Evolutionary conservation across 1,140 invertebrate genomes (phyloP), one percentile per base, ranked within the genome.

Genomic region (Trachymyrmex septentrionalis): DNA sequence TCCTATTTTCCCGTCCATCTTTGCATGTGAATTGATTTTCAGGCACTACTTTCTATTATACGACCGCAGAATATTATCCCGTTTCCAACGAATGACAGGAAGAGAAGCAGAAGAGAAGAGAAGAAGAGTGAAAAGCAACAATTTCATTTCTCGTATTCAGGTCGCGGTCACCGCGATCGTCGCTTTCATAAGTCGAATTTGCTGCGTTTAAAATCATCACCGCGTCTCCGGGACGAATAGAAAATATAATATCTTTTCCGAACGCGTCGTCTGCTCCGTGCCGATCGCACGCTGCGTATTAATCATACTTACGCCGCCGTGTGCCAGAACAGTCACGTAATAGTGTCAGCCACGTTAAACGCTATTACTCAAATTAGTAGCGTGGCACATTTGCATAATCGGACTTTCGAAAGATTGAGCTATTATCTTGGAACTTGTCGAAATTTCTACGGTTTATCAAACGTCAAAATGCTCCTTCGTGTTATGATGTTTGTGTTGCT

Each of bases 41-140:
- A 34, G 48, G 38, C 55, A 63, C 80, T 75, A 63, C 80, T 75
- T 84, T 84, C 80, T 84, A 84, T 84, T 61, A 75, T 24, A 6
- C 80, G 67, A 21, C 53, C 55, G 53, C 69, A 12, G 69, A 75
- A 84, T 75, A 84, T 84, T 61, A 84, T 82, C 67, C 48, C 34
- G 71, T 87, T 50, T 84, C 57, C 27, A 71, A 78, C 21, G 69
- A 69, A 57, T 19, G 30, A 55, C 30, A 71, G 72, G 14, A 21
- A 44, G 44, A 85, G 69, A 53, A 59, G 48, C 63, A 7, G 34
- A 34, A 55, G 73, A 76, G 34, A 76, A 80, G 69, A 69, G 76
- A 81, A 71, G 57, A 34, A 69, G 78, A 84, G 84, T 86, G 87
- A 88, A 86, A 88, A 86, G 85, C 82, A 50, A 77, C 72, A 71